Evolutionary conservation across 1,140 invertebrate species (phyloP).

Genomic region (Anastrepha ludens): DNA sequence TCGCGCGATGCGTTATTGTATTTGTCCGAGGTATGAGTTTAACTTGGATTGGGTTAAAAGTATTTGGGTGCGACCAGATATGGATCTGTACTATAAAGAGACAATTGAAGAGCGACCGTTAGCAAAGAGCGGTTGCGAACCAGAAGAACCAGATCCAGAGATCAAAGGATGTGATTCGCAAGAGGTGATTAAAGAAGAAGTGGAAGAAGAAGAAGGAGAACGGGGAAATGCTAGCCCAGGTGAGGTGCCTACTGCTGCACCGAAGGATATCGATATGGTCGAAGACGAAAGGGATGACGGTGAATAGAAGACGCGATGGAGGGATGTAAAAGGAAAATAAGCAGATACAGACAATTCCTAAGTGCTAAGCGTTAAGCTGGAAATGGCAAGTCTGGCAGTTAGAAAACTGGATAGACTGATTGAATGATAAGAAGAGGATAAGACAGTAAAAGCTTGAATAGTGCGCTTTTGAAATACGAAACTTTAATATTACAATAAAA

Average conservation of each 20-base stretch:
- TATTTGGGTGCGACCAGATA: constrained; percentile 70
- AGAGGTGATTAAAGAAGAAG: neutral
- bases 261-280: neutral
- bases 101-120: constrained; percentile 64
- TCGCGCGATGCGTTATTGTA: constrained; percentile 69
- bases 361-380: too few species aligned
- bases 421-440: too few species aligned
- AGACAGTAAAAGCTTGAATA: too few species aligned
- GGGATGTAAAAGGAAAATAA: neutral
- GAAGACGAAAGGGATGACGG: neutral
- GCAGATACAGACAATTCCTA: too few species aligned
- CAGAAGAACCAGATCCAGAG: neutral
- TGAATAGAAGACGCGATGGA: neutral
- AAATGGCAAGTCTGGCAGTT: too few species aligned
- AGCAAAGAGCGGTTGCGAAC: constrained; percentile 21
- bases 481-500: too few species aligned
- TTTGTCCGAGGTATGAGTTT: constrained; percentile 69
- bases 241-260: neutral
- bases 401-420: too few species aligned
- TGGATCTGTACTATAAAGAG: constrained; percentile 69
- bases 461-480: too few species aligned
- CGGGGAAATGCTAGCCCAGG: neutral
- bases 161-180: neutral
- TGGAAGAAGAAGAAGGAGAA: constrained; percentile 23
- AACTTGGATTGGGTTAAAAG: constrained; percentile 69